Base-by-base conservation (phyloP, 2,113 vertebrate genomes). In the Crotalus viridis region DNA sequence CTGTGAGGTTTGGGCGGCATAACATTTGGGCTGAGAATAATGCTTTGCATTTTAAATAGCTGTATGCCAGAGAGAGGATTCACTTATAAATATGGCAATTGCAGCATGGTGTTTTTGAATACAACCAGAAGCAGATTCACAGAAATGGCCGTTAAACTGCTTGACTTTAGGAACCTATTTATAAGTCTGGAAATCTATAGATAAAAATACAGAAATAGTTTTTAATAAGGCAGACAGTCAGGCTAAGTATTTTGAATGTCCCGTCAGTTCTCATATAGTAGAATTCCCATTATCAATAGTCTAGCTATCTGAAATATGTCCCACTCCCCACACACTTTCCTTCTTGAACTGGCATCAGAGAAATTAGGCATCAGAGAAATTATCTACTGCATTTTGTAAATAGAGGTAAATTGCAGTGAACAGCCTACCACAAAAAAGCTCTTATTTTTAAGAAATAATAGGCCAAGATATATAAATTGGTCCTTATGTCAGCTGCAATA, bases 191-290 rank as follows among this genome's bases (percentile, higher is more conserved):
- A 89, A 92, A 55, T n/a, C 52, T 59, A 28, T 46, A 89, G 54
- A 92, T 89, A 81, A 92, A n/a, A 91, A 85, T 91, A 46, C 74
- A 56, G 90, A 91, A 85, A 91, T 91, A 91, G 54, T 81, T 56
- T 51, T 91, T 91, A 46, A 54, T 91, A 85, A 91, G 52, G 74
- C 90, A 91, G 90, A 91, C 90, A 91, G 54, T 57, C 12, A 56
- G 90, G 39, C 90, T 46, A 74, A 85, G 74, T 91, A 85, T 91
- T 91, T 85, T 85, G 74, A 91, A 81, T 43, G 85, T 26, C 54
- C 90, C 17, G 8, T 56, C 54, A 91, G 74, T 85, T 85, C 54
- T 85, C 33, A 91, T 91, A 85, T 56, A 91, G 90, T 28, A 91
- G 74, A 57, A 91, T 91, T 91, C 90, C 90, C 69, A 46, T 91